A percentile compares a stretch with the other conserved stretches of the same genome.
phyloP scores from a whole-genome alignment of 2,888 invertebrate species.

The Panorpa germanica region DNA sequence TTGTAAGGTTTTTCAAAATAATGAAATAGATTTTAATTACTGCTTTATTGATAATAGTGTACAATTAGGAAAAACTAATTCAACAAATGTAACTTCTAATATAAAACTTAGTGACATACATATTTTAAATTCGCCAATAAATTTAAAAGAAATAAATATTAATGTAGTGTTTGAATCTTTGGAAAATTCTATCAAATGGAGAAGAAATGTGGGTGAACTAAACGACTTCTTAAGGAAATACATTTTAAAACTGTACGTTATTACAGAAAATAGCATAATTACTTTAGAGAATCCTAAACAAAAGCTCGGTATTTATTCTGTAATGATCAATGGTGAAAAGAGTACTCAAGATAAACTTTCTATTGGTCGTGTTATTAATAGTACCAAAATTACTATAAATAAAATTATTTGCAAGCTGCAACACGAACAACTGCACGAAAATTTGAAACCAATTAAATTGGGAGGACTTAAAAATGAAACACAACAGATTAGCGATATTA shows the following conservation, averaged over 20 bases:
- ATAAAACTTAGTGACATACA: too few relatives aligned
- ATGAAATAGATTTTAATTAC: too few relatives aligned
- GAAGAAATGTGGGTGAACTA: too few relatives aligned
- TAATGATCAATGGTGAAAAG: constrained; percentile 13
- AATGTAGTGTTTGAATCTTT: too few relatives aligned
- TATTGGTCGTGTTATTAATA: constrained; percentile 14
- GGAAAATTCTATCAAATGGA: too few relatives aligned
- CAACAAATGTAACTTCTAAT: too few relatives aligned
- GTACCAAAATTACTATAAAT: constrained; percentile 13
- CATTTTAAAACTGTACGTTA: constrained; percentile 15
- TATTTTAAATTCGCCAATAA: too few relatives aligned
- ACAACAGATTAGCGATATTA: constrained; percentile 15
- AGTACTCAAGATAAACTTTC: constrained; percentile 7
- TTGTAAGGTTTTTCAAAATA: too few relatives aligned
- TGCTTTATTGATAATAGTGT: too few relatives aligned
- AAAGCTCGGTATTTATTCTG: constrained; percentile 13
- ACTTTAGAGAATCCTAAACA: constrained; percentile 13
- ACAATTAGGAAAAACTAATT: too few relatives aligned
- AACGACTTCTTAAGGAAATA: constrained; percentile 14
- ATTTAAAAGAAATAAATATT: too few relatives aligned
- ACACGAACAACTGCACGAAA: constrained; percentile 9
- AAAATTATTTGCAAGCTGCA: constrained; percentile 11
- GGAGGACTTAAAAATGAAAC: constrained; percentile 16
- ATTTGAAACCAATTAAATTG: constrained; percentile 11
- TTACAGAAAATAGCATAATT: constrained; percentile 14